A percentile compares a stretch with the other conserved stretches of the same genome.
Conservation (phyloP, 2,888 invertebrate species). For the Parthenolecanium corni region DNA sequence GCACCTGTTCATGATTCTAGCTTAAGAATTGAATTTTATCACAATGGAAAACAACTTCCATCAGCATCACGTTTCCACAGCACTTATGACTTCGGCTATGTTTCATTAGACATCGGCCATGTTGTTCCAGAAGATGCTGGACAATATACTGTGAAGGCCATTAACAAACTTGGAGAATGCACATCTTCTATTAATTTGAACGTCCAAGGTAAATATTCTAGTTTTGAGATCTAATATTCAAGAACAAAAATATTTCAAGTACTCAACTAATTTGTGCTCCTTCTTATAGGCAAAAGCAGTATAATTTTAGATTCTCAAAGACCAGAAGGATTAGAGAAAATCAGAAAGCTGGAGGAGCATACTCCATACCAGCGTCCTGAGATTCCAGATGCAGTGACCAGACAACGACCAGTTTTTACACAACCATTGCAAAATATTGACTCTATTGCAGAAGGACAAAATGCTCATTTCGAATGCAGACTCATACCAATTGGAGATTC, state of each 20-base stretch:
- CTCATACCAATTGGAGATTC: constrained; percentile 91
- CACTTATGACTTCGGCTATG: constrained; percentile 95
- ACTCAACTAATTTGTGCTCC: background rate
- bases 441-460: constrained; percentile 72
- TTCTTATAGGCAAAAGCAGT: constrained; percentile 52
- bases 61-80: constrained; percentile 86
- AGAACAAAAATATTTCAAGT: background rate
- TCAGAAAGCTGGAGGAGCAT: constrained; percentile 71
- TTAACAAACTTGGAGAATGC: constrained; percentile 83
- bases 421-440: constrained; percentile 87
- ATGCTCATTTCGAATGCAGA: constrained; percentile 90
- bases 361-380: constrained; percentile 69
- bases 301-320: constrained; percentile 83
- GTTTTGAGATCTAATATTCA: background rate
- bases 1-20: constrained; percentile 84
- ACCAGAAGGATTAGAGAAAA: constrained; percentile 89
- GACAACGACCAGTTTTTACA: constrained; percentile 87
- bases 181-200: constrained; percentile 68
- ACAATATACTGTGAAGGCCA: constrained; percentile 83
- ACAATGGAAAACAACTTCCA: constrained; percentile 81
- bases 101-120: constrained; percentile 87
- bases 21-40: constrained; percentile 78
- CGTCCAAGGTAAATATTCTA: constrained; percentile 47
- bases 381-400: constrained; percentile 66
- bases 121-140: constrained; percentile 92